A percentile compares a stretch with the other conserved stretches of the same genome.
Conservation (phyloP, 2,888 invertebrate genomes). For the Andrena praecox region DNA sequence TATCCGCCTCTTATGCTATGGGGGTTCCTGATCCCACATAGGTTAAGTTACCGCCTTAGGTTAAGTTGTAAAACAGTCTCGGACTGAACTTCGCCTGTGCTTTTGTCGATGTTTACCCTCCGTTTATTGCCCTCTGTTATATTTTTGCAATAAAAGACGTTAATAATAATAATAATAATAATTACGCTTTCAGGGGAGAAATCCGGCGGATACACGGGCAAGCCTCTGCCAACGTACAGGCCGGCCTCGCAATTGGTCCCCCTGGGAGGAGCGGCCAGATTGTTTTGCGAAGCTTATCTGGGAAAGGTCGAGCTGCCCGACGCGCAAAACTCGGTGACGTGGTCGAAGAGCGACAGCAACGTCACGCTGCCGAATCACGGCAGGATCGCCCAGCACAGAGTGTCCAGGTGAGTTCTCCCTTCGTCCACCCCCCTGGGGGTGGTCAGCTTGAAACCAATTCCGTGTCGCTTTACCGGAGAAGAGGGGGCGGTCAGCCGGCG, state of each 20-base stretch:
- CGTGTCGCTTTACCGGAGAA: neutral
- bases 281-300: slow-evolving; percentile 92
- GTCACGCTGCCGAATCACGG: slow-evolving; percentile 83
- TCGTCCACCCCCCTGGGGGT: too few species aligned
- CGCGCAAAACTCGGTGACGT: slow-evolving; percentile 90
- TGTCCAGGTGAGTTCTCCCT: slow-evolving; percentile 83
- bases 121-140: too few species aligned
- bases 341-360: slow-evolving; percentile 89
- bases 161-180: too few species aligned
- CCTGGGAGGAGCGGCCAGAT: slow-evolving; percentile 88
- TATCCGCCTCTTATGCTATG: too few species aligned
- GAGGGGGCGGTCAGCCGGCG: too few species aligned
- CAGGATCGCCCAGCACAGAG: slow-evolving; percentile 84
- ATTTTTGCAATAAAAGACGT: too few species aligned
- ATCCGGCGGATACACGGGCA: slow-evolving; percentile 83
- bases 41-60: too few species aligned
- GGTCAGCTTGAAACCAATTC: neutral
- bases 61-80: too few species aligned
- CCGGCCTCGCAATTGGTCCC: slow-evolving; percentile 89
- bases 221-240: slow-evolving; percentile 88
- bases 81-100: too few species aligned
- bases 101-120: too few species aligned
- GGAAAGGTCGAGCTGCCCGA: slow-evolving; percentile 91
- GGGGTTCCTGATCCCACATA: too few species aligned
- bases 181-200: slow-evolving; percentile 87